Base-by-base conservation (phyloP, 2,888 invertebrate species). In the Orthosia incerta region DNA sequence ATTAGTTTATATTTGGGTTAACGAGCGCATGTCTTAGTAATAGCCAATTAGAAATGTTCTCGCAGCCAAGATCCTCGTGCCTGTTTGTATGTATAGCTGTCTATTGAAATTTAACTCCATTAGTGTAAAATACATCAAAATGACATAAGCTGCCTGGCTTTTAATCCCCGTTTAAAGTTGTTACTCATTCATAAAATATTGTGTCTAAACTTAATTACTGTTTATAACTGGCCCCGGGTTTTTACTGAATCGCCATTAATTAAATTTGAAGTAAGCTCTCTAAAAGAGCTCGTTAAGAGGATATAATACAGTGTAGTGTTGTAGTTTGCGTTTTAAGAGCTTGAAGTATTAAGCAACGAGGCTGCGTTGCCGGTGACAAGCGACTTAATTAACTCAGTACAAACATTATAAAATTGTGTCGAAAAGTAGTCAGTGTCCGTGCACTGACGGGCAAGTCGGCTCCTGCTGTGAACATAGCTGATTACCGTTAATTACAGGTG, bases 291-390 rank as follows among this genome's bases (percentile, higher is more conserved):
- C 89, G 91, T 91, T 92, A 91, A 91, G 90, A 89, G 91, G 91
- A 92, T 92, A 92, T 91, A 90, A 90, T 89, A 89, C 90, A 92
- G 89, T 89, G 87, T 89, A 91, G 90, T 90, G 92, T 89, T 91
- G 91, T 93, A 94, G 93, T 94, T 93, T 91, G 90, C 89, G 92
- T 93, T 93, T 90, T 92, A 93, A 93, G 89, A 91, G 93, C 93
- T 94, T 93, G 93, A 94, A 92, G 92, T 92, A 94, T 92, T 93
- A 94, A 92, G 91, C 90, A 79, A 83, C 86, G 88, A 79, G 89
- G 91, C 93, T 91, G 92, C 90, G 91, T 90, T 89, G 92, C 86
- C 87, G 89, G 89, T 92, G 92, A 93, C 94, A 93, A 94, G 94
- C 89, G 90, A 93, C 93, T 94, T 95, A 94, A 95, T 94, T 94